Conservation (phyloP, 2,888 invertebrate species). For the Ormia ochracea region DNA sequence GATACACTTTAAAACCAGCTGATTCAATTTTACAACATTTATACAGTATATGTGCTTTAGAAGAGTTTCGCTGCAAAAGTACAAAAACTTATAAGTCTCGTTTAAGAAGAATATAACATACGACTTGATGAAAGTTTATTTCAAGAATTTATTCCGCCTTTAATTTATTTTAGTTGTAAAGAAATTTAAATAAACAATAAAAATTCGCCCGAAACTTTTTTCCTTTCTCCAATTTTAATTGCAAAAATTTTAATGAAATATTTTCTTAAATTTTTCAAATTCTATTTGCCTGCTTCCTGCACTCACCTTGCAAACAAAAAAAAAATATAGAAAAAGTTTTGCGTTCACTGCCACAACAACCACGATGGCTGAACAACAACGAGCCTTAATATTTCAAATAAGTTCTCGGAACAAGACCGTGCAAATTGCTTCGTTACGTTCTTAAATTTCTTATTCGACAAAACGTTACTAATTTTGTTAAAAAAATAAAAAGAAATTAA, state of each 20-base stretch:
- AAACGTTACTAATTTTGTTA: background rate
- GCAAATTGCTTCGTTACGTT: background rate
- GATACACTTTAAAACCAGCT: too few relatives aligned
- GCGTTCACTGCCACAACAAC: background rate
- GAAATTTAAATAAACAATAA: background rate
- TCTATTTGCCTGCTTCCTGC: background rate
- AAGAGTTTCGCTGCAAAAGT: too few relatives aligned
- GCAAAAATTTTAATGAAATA: background rate
- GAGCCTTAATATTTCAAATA: background rate
- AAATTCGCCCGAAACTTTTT: background rate
- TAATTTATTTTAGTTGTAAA: too few relatives aligned
- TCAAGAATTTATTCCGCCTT: too few relatives aligned
- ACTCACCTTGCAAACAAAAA: background rate
- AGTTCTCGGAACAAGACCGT: constrained; percentile 1
- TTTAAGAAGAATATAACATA: too few relatives aligned
- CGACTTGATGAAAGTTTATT: too few relatives aligned
- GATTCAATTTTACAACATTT: too few relatives aligned
- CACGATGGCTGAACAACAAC: background rate
- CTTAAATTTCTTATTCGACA: background rate
- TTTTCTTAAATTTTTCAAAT: background rate
- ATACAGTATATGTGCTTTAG: too few relatives aligned
- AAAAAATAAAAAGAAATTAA: background rate
- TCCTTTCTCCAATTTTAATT: background rate
- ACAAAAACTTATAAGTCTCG: too few relatives aligned
- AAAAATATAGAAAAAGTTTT: background rate